Conservation (phyloP, 2,113 vertebrate genomes). For the Dinomys branickii region DNA sequence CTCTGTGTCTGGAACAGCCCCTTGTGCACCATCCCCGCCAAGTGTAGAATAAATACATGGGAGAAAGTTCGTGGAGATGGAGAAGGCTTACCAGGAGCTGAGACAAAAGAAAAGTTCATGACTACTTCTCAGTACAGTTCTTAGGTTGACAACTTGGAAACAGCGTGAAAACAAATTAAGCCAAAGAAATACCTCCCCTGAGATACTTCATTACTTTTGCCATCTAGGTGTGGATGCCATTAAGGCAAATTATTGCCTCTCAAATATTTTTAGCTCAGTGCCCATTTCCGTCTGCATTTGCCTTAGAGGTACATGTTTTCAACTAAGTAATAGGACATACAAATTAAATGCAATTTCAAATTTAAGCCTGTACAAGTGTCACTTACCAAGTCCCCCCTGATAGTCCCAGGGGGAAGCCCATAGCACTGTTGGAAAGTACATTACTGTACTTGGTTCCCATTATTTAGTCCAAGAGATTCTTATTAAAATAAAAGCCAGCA, state of each 20-base stretch:
- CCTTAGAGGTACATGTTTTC: slow-evolving; percentile 86
- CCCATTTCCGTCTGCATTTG: slow-evolving; percentile 83
- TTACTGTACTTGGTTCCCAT: slow-evolving; percentile 73
- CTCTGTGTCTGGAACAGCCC: not conserved
- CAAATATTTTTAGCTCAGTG: slow-evolving; percentile 86
- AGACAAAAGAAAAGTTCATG: slow-evolving; percentile 61
- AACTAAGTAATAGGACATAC: slow-evolving; percentile 87
- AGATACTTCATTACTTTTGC: slow-evolving; percentile 76
- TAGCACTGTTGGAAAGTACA: slow-evolving; percentile 79
- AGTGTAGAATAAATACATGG: not conserved
- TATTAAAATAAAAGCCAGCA: slow-evolving; percentile 80
- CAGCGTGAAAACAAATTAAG: slow-evolving; percentile 59
- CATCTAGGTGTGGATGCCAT: slow-evolving; percentile 79
- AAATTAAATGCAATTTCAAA: slow-evolving; percentile 89
- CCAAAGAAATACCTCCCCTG: slow-evolving; percentile 56
- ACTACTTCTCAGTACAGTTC: not conserved
- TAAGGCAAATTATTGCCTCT: slow-evolving; percentile 84
- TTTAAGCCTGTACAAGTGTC: slow-evolving; percentile 85
- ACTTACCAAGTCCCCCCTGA: slow-evolving; percentile 79
- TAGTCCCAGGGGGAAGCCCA: slow-evolving; percentile 85
- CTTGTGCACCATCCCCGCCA: accelerated
- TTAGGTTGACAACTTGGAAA: slow-evolving; percentile 68
- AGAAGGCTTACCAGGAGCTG: not conserved
- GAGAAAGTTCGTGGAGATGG: not conserved
- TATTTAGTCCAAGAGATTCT: slow-evolving; percentile 80